Percentiles rank a stretch among this genome's conserved stretches.
Conservation (phyloP, 2,113 vertebrate species). For the Oryzias javanicus region DNA sequence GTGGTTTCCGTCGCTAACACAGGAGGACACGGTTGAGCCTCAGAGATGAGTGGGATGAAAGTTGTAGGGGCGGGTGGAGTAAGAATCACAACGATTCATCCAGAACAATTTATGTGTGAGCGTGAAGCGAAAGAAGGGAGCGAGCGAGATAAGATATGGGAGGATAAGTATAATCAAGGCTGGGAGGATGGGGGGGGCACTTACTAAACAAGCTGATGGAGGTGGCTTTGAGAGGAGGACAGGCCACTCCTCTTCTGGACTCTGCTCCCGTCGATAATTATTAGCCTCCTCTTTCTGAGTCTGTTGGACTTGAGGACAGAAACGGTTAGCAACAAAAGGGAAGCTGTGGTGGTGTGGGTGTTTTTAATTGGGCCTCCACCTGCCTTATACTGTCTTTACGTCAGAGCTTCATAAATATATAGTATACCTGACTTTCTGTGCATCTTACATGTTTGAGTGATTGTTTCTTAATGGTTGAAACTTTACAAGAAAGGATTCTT, state of each 20-base stretch:
- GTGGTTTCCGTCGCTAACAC: conserved; percentile 20
- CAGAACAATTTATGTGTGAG: conserved; percentile 19
- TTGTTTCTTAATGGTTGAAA: no score
- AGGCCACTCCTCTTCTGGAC: conserved; percentile 41
- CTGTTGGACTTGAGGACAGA: conserved; percentile 3
- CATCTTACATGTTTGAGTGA: no score
- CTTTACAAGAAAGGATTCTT: no score
- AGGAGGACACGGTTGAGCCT: conserved; percentile 65
- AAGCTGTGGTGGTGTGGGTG: no score
- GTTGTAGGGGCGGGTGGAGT: conserved; percentile 33
- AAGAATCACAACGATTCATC: neutral
- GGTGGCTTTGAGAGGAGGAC: conserved; percentile 38
- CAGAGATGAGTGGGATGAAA: conserved; percentile 47
- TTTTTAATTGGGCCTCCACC: no score
- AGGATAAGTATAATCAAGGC: conserved; percentile 13
- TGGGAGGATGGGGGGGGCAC: conserved; percentile 16
- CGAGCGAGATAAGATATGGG: neutral
- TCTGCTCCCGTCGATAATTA: conserved; percentile 52
- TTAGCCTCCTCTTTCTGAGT: conserved; percentile 31
- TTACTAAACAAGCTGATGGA: conserved; percentile 37
- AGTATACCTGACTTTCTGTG: no score
- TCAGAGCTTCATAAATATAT: no score
- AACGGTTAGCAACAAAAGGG: neutral
- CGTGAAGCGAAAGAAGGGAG: conserved; percentile 12
- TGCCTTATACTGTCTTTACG: no score